Evolutionary conservation across 1,140 invertebrate species (phyloP), one percentile per base, ranked within the genome.

Genomic region (Chlorops oryzae): DNA sequence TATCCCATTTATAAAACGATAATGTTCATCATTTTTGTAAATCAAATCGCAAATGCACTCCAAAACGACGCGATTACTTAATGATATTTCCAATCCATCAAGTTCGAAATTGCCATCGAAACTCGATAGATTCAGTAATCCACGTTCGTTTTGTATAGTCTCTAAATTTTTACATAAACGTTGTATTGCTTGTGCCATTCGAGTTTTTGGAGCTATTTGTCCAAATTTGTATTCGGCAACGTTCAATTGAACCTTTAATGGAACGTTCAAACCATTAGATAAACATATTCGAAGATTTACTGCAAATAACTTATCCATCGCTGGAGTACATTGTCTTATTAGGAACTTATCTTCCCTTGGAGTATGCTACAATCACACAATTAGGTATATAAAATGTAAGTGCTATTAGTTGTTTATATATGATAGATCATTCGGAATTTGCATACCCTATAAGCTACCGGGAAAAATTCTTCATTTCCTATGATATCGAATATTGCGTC

Each of bases 171-270:
- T 37, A 24, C 45, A 54, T 2, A 45, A 24, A 10, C 23, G 17
- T 20, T 48, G 39, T 10, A 54, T 18, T 23, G 47, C 47, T 18
- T 52, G 39, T 0, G 28, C 32, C 4, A 52, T 25, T 27, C 47
- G 39, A n/a, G 32, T 34, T 12, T 40, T 24, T 5, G 51, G 45
- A 25, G 51, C 47, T 18, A 52, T 47, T 47, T 52, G 51, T 1
- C 51, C 51, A 37, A 40, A 43, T 44, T 50, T 50, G 45, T 39
- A 54, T 18, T 50, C 52, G 17, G 32, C 52, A 9, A 54, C 52
- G 45, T 54, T 47, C 9, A 52, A 42, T 25, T 52, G 27, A 7
- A 52, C 39, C 21, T 52, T 13, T 1, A 52, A 23, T 2, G 41
- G 13, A 5, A 52, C 17, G n/a, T 28, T 21, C 5, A 27, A 17